Evolutionary conservation across 2,888 invertebrate genomes (phyloP), one percentile per base, ranked within the genome.

Genomic region (Drosophila peninsularis): DNA sequence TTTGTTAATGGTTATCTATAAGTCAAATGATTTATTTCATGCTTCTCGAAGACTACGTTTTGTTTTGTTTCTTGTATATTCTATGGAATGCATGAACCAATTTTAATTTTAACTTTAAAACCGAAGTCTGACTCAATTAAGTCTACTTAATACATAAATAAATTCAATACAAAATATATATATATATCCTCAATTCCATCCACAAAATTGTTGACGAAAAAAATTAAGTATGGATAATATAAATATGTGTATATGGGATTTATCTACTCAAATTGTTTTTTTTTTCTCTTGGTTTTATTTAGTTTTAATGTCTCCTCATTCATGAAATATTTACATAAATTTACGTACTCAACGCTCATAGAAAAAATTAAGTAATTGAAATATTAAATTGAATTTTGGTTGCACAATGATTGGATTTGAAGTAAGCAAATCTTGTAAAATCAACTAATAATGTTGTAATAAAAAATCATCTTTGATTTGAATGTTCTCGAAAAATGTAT

Each of bases 11-110:
- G 30, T 49, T 19, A 57, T 19, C 49, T 50, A n/a, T 62, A 44
- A 42, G 24, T 52, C 30, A 54, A 34, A 32, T 44, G 49, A 41
- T 21, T 52, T 19, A 44, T 66, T 55, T 66, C 34, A 62, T 56
- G 62, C 49, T 36, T 42, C 19, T 62, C 14, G 30, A 54, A 56
- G 42, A 41, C 27, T 32, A 34, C 34, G 56, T 47, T 73, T 21
- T 34, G 5, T 77, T 24, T 44, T 13, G 13, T 42, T 14, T 27
- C 11, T 47, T 47, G 45, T 78, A 75, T 63, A 39, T 53, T 49
- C 88, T 82, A 82, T 88, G 88, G 82, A 88, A 82, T 82, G 88
- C 63, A 82, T 67, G 41, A 82, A 74, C 88, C 74, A 88, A 88
- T 69, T 52, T 42, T 57, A 39, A 62, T 41, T 58, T 61, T 19